Conservation (phyloP, 2,797 vertebrate genomes). For the Antennarius maculatus region DNA sequence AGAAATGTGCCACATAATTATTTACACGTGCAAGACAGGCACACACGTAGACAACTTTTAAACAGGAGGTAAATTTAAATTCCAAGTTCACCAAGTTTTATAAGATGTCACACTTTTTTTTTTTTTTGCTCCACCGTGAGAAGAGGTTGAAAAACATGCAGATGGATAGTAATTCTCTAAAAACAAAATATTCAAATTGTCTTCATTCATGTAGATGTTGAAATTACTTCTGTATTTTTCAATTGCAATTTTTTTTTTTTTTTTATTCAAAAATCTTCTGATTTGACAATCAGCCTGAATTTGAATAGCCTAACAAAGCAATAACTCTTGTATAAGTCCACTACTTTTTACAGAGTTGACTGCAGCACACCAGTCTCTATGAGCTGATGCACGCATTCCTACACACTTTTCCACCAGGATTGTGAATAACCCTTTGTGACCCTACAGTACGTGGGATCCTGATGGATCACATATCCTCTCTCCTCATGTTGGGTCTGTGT, state of each 20-base stretch:
- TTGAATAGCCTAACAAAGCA: constrained; percentile 1
- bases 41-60: constrained; percentile 14
- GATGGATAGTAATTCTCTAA: background rate
- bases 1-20: constrained; percentile 64
- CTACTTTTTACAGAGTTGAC: background rate
- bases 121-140: background rate
- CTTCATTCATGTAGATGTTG: background rate
- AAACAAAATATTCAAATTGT: background rate
- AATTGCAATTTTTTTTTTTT: background rate
- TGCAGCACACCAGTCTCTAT: constrained; percentile 31
- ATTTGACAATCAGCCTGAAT: background rate
- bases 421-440: constrained; percentile 24
- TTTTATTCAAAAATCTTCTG: background rate
- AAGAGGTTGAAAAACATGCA: background rate
- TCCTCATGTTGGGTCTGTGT: constrained; percentile 28
- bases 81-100: constrained; percentile 18
- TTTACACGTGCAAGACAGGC: constrained; percentile 19
- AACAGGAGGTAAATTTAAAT: constrained; percentile 3
- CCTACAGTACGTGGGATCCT: background rate
- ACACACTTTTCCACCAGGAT: constrained; percentile 54
- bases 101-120: background rate
- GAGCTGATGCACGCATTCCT: constrained; percentile 31
- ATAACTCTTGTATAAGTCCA: background rate
- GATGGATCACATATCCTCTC: constrained; percentile 48
- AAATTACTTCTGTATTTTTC: background rate